Base-by-base conservation (phyloP, 2,797 vertebrate species). In the Macrochelys suwanniensis region DNA sequence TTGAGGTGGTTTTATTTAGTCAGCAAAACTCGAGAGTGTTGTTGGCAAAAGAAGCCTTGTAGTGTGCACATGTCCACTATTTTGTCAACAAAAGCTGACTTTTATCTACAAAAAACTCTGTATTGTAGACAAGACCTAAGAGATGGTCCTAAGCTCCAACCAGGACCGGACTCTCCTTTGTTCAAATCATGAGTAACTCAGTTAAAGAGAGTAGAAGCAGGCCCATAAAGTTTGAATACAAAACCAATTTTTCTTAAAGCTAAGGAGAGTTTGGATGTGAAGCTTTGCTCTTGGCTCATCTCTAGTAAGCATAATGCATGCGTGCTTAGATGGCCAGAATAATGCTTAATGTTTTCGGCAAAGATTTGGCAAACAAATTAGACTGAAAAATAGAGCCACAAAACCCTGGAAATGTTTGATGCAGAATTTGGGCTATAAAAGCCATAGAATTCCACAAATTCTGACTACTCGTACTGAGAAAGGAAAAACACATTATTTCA, bases 211-310 rank as follows among this genome's bases (percentile, higher is more conserved):
- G 76, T 84, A 94, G 95, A 89, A 88, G 83, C 68, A 89, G 51
- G 59, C 42, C 76, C 78, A 82, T 85, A 91, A 95, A 94, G 91
- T 5, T 65, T 65, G 33, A n/a, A n/a, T 65, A 37, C 74, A 61
- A 93, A 92, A 26, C 37, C 80, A 94, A 92, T 89, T 89, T 84
- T 86, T 81, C 76, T 56, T 84, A 51, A 89, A 94, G 85, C 28
- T 57, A 71, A n/a, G 33, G 17, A 65, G 31, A 15, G 1, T 33
- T n/a, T 65, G 16, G 28, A n/a, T 65, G 61, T 51, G 13, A 42
- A 93, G 89, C 71, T 89, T 47, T 84, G 90, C 68, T 94, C 76
- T 42, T 90, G 79, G 87, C 33, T 91, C 45, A 68, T 49, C 65
- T 87, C 37, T 93, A 90, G 82, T 2, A 5, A 89, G 85, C 28